Conservation (phyloP, 2,113 vertebrate species). For the Sinocyclocheilus anophthalmus region DNA sequence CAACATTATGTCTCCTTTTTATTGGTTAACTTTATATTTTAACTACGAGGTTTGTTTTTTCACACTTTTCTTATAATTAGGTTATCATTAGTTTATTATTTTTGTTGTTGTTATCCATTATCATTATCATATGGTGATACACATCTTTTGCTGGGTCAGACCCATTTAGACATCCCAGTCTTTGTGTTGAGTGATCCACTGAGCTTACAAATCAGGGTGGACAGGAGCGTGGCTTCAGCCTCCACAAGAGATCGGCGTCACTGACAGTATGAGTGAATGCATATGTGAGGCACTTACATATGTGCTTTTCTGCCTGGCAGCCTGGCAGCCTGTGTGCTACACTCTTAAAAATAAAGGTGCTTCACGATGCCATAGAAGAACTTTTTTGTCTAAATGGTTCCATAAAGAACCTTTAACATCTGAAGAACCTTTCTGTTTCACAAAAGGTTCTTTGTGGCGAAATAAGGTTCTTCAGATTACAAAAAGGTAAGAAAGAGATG, state of each 20-base stretch:
- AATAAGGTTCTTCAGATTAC: no score
- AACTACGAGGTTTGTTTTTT: neutral
- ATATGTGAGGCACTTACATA: neutral
- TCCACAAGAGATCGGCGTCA: slow-evolving; percentile 26
- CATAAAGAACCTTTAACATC: no score
- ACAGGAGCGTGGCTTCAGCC: neutral
- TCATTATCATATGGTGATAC: neutral
- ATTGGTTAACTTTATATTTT: neutral
- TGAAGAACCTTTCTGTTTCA: no score
- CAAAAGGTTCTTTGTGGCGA: no score
- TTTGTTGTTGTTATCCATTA: neutral
- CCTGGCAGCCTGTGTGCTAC: neutral
- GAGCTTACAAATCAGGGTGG: neutral
- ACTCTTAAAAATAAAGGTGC: neutral
- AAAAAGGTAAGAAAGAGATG: no score
- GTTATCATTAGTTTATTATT: neutral
- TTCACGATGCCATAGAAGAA: no score
- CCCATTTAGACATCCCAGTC: neutral
- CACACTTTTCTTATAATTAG: neutral
- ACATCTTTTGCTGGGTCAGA: neutral
- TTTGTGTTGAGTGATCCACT: neutral
- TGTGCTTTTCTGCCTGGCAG: neutral
- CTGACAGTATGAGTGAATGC: slow-evolving; percentile 18
- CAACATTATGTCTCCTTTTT: slow-evolving; percentile 51
- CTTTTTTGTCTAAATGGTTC: no score